A percentile compares a stretch with the other conserved stretches of the same genome.
Evolutionary conservation across 2,888 invertebrate genomes (phyloP).

Genomic region (Cremastobaeus sp.): DNA sequence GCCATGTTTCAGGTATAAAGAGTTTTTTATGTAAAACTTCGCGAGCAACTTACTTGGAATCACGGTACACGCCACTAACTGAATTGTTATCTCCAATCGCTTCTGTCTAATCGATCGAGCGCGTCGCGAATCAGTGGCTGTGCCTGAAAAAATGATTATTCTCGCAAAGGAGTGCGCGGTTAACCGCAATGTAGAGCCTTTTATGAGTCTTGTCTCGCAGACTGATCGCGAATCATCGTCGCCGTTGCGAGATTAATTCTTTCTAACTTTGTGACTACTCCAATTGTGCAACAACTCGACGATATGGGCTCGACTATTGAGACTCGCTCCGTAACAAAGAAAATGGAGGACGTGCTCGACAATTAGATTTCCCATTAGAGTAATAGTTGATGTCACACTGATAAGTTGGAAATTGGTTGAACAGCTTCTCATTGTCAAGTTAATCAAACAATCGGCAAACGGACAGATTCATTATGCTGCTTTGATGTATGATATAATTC

Average conservation of each 20-base stretch:
- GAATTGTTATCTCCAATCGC: conserved; percentile 33
- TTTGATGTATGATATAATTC: conserved; percentile 42
- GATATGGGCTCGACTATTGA: background rate
- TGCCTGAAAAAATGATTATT: conserved; percentile 10
- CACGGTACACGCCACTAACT: conserved; percentile 12
- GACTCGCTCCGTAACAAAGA: background rate
- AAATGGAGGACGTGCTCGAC: background rate
- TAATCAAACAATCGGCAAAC: conserved; percentile 32
- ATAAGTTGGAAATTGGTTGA: conserved; percentile 48
- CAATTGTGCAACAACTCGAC: background rate
- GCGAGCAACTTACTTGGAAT: conserved; percentile 33
- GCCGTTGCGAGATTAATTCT: too few species aligned
- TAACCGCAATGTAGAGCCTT: too few species aligned
- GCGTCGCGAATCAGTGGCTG: conserved; percentile 4
- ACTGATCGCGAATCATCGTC: too few species aligned
- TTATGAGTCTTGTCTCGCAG: background rate
- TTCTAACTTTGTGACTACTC: background rate
- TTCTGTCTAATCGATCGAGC: conserved; percentile 26
- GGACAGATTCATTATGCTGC: conserved; percentile 44
- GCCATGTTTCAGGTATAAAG: conserved; percentile 26
- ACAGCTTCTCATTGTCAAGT: conserved; percentile 31
- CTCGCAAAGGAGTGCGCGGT: background rate
- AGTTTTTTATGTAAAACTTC: conserved; percentile 29
- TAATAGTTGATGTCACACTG: conserved; percentile 34
- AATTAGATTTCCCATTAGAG: conserved; percentile 28